Base-by-base conservation (phyloP, 2,888 invertebrate genomes). In the Spatulosminthurus flaviceps region DNA sequence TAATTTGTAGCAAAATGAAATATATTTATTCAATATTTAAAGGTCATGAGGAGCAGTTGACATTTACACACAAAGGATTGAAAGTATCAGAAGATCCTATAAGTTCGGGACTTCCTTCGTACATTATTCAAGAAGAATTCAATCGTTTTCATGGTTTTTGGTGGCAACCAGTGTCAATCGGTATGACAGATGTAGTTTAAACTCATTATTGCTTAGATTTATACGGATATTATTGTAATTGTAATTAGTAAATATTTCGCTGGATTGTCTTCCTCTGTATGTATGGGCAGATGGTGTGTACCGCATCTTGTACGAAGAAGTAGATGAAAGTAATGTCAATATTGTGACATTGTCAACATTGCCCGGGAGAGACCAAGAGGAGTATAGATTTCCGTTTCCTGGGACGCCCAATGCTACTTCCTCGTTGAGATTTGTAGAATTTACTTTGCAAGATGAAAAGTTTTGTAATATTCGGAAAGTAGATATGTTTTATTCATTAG, bases 111-210 rank as follows among this genome's bases (percentile, higher is more conserved):
- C 93, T 96, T n/a, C 97, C 99, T 0, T 96, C 97, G 0, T 99
- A 98, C 88, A 96, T 99, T 0, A 96, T 97, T 87, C 98, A 98
- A 88, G 99, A 99, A 88, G 99, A 99, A 89, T 98, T 99, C 88
- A 94, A 94, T 83, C 90, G 97, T 43, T 98, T 96, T 88, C 95
- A 95, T 79, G 98, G 98, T 0, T 97, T 95, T 88, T 99, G 98
- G 98, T 99, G 99, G 98, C 95, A 96, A 86, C 95, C 96, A 28
- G 74, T 79, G 7, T 67, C 41, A n/a, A 42, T n/a, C 5, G 74
- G 78, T 78, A 60, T 24, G 70, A 26, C 2, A 11, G 5, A 51
- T 51, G 16, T 51, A 21, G 11, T 66, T 21, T 66, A 11, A 61
- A 9, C 34, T 4, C 34, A 34, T 34, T 22, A 11, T 61, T n/a